phyloP scores from a whole-genome alignment of 30 jellyfish, hydroid and myxozoan species.

The Sanderia malayensis region DNA sequence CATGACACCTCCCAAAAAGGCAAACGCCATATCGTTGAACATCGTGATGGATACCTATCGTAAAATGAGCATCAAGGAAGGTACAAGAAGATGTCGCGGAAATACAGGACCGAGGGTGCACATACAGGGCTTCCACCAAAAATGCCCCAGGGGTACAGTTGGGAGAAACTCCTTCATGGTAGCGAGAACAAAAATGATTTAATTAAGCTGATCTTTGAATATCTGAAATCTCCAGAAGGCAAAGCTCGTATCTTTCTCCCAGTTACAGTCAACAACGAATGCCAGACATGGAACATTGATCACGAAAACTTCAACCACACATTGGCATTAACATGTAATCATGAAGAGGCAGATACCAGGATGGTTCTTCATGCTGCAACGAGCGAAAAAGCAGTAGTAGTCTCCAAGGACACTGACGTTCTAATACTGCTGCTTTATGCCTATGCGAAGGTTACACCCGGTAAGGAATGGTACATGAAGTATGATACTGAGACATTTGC shows the following conservation, averaged over 20 bases:
- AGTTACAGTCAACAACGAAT: background rate
- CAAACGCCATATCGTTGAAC: background rate
- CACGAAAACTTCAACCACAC: background rate
- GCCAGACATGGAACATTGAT: background rate
- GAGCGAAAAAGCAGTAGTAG: background rate
- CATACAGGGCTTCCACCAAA: slow-evolving; percentile 6
- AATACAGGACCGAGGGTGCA: background rate
- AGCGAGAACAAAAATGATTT: slow-evolving; percentile 5
- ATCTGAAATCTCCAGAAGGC: background rate
- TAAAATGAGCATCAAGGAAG: background rate
- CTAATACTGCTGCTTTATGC: background rate
- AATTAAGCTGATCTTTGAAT: background rate
- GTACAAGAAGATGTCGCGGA: background rate
- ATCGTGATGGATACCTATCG: background rate
- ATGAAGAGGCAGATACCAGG: slow-evolving; percentile 1
- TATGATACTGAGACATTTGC: background rate
- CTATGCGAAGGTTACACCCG: background rate
- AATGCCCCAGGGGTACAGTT: background rate
- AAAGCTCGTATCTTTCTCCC: background rate
- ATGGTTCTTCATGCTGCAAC: background rate
- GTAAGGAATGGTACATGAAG: background rate
- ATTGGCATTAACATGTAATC: background rate
- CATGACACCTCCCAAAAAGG: background rate
- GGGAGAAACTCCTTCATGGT: background rate
- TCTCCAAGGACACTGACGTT: background rate